Conservation (phyloP, 2,797 vertebrate species). For the Molossus molossus region DNA sequence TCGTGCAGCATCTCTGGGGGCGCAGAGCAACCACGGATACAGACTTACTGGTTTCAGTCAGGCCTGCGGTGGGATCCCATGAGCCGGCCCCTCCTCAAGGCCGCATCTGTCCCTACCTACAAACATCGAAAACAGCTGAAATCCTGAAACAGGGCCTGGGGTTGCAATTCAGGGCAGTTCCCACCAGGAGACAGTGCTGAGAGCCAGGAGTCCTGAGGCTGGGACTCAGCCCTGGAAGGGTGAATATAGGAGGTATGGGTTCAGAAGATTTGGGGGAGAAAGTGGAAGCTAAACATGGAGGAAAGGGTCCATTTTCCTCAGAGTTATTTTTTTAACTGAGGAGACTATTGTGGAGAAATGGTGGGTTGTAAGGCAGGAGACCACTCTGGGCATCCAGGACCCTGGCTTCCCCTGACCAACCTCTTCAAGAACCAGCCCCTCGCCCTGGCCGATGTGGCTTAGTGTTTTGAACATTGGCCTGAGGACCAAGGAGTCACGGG, state of each 20-base stretch:
- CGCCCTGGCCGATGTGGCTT: too few species aligned
- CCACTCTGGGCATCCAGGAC: background rate
- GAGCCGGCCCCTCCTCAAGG: background rate
- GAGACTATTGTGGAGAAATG: background rate
- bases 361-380: background rate
- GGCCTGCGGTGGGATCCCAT: background rate
- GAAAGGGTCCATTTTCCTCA: background rate
- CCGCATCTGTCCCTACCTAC: background rate
- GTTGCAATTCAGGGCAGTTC: conserved; percentile 6
- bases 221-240: background rate
- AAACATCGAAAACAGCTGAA: background rate
- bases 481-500: too few species aligned
- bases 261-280: background rate
- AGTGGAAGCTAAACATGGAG: background rate
- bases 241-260: background rate
- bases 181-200: background rate
- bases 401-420: background rate
- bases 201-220: background rate
- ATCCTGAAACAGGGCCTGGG: background rate
- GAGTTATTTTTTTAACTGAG: conserved; percentile 3
- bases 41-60: background rate
- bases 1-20: background rate
- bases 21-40: background rate
- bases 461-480: too few species aligned
- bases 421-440: conserved; percentile 40